Conservation (phyloP, 2,888 invertebrate species). For the Macrosiphum euphorbiae region DNA sequence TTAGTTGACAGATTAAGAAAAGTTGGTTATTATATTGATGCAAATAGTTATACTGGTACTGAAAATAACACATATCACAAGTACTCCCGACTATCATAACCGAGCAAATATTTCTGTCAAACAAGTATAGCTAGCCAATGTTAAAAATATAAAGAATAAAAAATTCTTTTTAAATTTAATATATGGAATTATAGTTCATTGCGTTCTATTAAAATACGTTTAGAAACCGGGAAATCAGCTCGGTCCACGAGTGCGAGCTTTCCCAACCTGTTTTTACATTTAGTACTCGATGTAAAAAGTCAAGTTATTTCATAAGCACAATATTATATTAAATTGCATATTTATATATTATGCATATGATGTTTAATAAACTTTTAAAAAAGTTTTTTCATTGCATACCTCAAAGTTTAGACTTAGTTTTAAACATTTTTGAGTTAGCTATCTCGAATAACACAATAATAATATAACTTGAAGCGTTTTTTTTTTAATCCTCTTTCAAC, state of each 20-base stretch:
- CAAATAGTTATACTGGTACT: neutral
- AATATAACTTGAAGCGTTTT: neutral
- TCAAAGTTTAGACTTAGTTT: neutral
- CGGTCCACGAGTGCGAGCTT: too few species aligned
- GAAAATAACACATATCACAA: neutral
- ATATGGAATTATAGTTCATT: too few species aligned
- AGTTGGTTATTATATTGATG: neutral
- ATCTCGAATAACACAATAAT: neutral
- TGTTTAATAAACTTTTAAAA: neutral
- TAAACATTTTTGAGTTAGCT: neutral
- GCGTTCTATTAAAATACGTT: too few species aligned
- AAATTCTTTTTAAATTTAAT: too few species aligned
- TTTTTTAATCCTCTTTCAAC: neutral
- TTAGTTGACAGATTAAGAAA: neutral
- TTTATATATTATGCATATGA: neutral
- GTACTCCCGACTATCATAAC: neutral
- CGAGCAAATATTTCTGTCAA: neutral
- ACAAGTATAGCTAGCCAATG: neutral
- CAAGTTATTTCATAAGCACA: neutral
- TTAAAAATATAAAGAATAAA: too few species aligned
- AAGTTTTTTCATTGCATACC: neutral
- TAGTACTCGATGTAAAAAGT: neutral
- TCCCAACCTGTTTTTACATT: neutral
- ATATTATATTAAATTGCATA: neutral
- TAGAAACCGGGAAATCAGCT: too few species aligned